Evolutionary conservation across 2,113 vertebrate genomes (phyloP).

Genomic region (Indicator indicator): DNA sequence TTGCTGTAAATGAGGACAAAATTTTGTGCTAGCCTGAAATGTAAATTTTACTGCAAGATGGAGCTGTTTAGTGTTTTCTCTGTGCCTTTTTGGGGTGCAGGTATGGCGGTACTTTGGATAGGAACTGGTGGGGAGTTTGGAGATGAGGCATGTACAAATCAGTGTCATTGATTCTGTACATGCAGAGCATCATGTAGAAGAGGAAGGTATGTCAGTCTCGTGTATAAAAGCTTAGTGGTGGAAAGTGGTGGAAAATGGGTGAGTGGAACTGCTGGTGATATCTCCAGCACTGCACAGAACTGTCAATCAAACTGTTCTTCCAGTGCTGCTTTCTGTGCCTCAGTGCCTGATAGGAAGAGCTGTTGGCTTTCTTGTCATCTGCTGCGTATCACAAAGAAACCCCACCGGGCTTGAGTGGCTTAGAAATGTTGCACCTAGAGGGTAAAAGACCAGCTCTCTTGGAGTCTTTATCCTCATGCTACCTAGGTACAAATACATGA

Average conservation of each 20-base stretch:
- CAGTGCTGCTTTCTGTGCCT: neutral
- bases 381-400: neutral
- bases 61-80: neutral
- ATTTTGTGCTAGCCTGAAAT: neutral
- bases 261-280: neutral
- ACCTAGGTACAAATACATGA: neutral
- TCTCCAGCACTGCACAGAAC: neutral
- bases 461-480: neutral
- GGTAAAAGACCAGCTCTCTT: neutral
- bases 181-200: neutral
- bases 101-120: neutral
- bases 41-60: neutral
- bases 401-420: neutral
- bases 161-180: neutral
- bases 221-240: neutral
- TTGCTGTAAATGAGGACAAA: neutral
- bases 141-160: neutral
- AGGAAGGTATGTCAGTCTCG: neutral
- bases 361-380: neutral
- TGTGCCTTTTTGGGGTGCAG: neutral
- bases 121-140: neutral
- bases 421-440: neutral
- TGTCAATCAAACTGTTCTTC: neutral
- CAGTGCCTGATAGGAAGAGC: neutral
- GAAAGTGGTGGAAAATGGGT: neutral